Base-by-base conservation (phyloP, 2,113 vertebrate species). In the Phylloscopus trochiloides region DNA sequence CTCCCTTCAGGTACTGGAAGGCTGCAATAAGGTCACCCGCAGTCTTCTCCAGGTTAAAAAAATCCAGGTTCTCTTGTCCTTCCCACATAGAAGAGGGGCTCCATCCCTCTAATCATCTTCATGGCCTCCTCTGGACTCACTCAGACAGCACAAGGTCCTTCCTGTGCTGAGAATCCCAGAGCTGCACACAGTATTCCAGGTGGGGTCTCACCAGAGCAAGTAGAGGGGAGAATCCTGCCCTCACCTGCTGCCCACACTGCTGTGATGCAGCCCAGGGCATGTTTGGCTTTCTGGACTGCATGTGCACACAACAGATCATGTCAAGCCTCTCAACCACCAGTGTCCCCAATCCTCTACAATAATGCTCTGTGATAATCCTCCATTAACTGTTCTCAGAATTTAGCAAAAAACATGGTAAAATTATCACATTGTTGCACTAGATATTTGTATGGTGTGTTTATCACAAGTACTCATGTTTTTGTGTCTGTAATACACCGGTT, bases 321-420 rank as follows among this genome's bases (percentile, higher is more conserved):
- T 19, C 24, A 15, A 68, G 9, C 20, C 25, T 48, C 40, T 68
- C 40, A 32, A 19, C 48, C 47, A 36, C 12, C 34, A 62, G 40
- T 1, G 1, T 3, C 12, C 16, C n/a, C 47, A 75, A 0, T 31
- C 40, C 47, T 67, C 52, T 40, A 0, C 62, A 17, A 26, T 42
- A 59, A 66, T 55, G 16, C 6, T 57, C 38, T 48, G 12, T 48
- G 40, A 19, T 54, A 63, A 76, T 48, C 9, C 12, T 48, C 11
- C 59, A 4, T 21, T 12, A 74, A 48, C 5, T 4, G 1, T 10
- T 9, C 18, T 77, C 71, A 74, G 47, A 76, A 83, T 40, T 82
- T 17, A 78, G 9, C 8, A 87, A 73, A 85, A 85, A 65, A 42
- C 1, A 0, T 74, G n/a, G 11, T 74, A 28, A 71, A 93, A 82